These are phyloP conservation scores for Synchiropus splendidus DNA, from an alignment of 2,113 vertebrate species.

Conservation along the genomic window DNA sequence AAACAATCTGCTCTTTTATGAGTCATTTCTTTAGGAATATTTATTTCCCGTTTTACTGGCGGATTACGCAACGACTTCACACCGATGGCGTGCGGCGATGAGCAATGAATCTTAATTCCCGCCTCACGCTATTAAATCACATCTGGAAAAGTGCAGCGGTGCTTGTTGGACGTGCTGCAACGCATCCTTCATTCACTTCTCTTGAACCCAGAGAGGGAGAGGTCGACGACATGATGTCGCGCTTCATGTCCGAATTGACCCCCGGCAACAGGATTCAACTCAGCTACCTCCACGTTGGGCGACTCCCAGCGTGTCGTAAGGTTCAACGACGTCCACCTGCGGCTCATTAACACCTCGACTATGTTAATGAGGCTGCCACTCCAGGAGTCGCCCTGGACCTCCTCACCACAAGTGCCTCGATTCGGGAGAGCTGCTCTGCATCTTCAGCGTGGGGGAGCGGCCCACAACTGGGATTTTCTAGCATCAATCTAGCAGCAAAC, in stretches of 20 bases:
- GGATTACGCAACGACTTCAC: not conserved
- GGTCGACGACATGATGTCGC: conserved; percentile 58
- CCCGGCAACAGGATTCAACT: conserved; percentile 53
- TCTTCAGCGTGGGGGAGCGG: conserved; percentile 23
- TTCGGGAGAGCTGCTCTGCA: conserved; percentile 29
- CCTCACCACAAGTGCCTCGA: conserved; percentile 57
- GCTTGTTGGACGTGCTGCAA: no score
- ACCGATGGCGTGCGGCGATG: not conserved
- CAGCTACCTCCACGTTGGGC: conserved; percentile 41
- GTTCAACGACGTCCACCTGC: conserved; percentile 59
- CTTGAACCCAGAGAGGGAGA: conserved; percentile 5
- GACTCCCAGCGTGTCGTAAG: conserved; percentile 24
- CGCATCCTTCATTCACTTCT: no score
- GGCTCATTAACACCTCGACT: conserved; percentile 69
- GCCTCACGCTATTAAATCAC: no score
- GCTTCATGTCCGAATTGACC: conserved; percentile 60
- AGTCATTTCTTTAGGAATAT: no score
- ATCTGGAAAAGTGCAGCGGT: no score
- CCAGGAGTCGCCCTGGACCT: conserved; percentile 58
- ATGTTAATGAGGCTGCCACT: conserved; percentile 68
- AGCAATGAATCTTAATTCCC: no score
- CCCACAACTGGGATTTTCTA: no score
- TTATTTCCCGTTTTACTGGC: not conserved
- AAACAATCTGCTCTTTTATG: no score
- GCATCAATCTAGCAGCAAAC: no score